Percentiles rank a stretch among this genome's conserved stretches.
These are phyloP conservation scores for Cephus pulcher DNA, from an alignment of 2,888 invertebrate genomes.

Conservation along the genomic window DNA sequence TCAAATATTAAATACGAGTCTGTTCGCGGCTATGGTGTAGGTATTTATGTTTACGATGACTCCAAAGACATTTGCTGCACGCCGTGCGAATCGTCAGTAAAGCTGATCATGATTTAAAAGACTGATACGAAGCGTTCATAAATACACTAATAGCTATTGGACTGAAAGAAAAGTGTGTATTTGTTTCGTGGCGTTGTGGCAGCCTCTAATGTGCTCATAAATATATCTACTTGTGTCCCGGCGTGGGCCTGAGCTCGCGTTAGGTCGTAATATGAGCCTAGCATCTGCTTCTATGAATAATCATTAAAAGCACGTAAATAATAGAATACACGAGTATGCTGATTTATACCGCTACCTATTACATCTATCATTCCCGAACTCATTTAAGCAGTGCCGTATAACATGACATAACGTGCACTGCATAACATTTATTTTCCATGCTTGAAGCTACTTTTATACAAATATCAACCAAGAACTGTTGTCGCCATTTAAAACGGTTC, in stretches of 20 bases:
- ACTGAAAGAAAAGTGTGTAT: not conserved
- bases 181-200: conserved; percentile 6
- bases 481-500: not conserved
- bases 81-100: not conserved
- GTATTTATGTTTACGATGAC: not conserved
- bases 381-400: not conserved
- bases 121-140: not conserved
- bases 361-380: not conserved
- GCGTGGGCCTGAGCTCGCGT: not conserved
- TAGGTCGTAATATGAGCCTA: not conserved
- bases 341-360: not conserved
- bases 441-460: not conserved
- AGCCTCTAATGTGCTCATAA: not conserved
- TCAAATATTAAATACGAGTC: not conserved
- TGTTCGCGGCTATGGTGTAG: not conserved
- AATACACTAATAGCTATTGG: conserved; percentile 4
- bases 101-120: not conserved
- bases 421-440: not conserved
- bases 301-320: conserved; percentile 22
- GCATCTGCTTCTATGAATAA: conserved; percentile 24
- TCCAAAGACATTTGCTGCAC: not conserved
- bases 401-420: not conserved
- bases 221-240: conserved; percentile 1
- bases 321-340: conserved; percentile 13
- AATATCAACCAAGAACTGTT: not conserved